Evolutionary conservation across 2,797 vertebrate species (phyloP).

Genomic region (Syngnathus acus): DNA sequence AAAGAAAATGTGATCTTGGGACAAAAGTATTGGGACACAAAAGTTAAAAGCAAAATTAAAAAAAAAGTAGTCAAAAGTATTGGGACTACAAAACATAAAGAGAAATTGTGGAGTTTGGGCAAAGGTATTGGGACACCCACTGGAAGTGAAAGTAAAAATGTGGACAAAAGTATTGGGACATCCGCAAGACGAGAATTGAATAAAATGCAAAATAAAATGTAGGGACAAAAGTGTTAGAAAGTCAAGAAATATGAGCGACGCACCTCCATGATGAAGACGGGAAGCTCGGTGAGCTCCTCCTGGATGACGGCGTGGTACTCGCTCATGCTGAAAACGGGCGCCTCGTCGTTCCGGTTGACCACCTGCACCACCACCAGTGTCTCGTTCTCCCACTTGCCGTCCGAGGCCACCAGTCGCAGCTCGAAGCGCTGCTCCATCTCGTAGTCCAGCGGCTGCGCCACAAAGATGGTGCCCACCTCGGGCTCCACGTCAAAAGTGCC

Average conservation of each 20-base stretch:
- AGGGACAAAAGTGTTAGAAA: not conserved
- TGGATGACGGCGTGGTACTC: conserved; percentile 85
- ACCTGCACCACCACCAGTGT: conserved; percentile 72
- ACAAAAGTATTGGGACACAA: not conserved
- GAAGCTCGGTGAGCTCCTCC: conserved; percentile 79
- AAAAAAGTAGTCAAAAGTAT: not conserved
- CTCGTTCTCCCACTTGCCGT: conserved; percentile 88
- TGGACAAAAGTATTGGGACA: not conserved
- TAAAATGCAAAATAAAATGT: not conserved
- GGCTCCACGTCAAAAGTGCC: conserved; percentile 81
- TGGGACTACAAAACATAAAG: not conserved
- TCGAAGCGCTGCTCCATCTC: conserved; percentile 70
- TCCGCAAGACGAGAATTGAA: not conserved
- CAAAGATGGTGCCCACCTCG: conserved; percentile 82
- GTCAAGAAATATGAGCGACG: not conserved
- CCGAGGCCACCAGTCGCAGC: conserved; percentile 81
- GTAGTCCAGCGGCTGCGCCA: conserved; percentile 81
- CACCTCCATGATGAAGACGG: conserved; percentile 86
- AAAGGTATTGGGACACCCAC: not conserved
- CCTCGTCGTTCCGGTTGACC: conserved; percentile 86
- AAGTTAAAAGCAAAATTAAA: not conserved
- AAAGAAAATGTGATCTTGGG: not conserved
- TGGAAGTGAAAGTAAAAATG: not conserved
- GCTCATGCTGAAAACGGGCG: conserved; percentile 78
- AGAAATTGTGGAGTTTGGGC: not conserved